Percentiles rank a stretch among this genome's conserved stretches.
phyloP scores from a whole-genome alignment of 2,113 vertebrate species.

The Ovibos moschatus region DNA sequence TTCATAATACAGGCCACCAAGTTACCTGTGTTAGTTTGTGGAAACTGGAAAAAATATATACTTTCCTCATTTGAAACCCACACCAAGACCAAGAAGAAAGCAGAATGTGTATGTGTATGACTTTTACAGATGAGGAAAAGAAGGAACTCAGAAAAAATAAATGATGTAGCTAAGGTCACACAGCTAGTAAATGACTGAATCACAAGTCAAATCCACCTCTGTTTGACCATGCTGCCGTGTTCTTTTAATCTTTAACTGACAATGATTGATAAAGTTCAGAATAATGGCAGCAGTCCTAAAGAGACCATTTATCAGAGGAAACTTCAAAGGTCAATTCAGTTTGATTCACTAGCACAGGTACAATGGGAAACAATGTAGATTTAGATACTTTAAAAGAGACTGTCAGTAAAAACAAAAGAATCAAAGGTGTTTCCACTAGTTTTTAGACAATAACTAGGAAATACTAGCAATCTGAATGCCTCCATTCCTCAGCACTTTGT shows the following conservation, averaged over 20 bases:
- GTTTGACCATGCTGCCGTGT: neutral
- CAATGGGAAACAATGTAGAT: neutral
- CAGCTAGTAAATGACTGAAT: neutral
- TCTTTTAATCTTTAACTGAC: conserved; percentile 25
- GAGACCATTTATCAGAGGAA: conserved; percentile 30
- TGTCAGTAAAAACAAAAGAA: neutral
- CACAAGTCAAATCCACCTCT: neutral
- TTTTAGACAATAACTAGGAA: conserved; percentile 7
- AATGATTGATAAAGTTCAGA: conserved; percentile 19
- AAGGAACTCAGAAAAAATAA: neutral
- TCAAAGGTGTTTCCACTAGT: neutral
- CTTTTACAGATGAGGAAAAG: neutral
- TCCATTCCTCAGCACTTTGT: neutral
- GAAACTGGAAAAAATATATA: neutral
- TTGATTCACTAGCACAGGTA: conserved; percentile 17
- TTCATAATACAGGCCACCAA: neutral
- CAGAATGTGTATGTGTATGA: neutral
- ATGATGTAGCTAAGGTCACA: neutral
- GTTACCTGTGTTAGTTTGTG: neutral
- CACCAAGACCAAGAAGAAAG: neutral
- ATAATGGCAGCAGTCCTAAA: neutral
- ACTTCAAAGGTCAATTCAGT: conserved; percentile 1
- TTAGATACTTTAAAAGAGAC: neutral
- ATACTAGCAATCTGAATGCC: neutral
- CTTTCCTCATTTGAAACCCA: neutral